phyloP scores from a whole-genome alignment of 2,797 vertebrate genomes.

The Acomys russatus region DNA sequence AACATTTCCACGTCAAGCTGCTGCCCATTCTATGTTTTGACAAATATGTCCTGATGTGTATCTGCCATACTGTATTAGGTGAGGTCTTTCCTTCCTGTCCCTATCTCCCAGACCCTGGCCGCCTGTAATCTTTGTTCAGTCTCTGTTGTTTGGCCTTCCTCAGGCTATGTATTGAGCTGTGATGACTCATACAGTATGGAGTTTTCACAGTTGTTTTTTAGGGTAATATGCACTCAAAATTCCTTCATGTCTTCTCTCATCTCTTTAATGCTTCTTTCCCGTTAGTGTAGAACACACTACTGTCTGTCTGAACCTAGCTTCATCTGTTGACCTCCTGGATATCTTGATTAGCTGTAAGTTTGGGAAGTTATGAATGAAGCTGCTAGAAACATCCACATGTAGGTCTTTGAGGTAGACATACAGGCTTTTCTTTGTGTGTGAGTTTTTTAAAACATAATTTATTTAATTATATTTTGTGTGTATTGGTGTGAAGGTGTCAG shows the following conservation, averaged over 20 bases:
- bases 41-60: neutral
- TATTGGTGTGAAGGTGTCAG: no score
- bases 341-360: neutral
- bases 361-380: neutral
- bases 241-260: neutral
- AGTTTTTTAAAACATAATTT: no score
- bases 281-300: neutral
- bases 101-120: neutral
- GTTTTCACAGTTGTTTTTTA: neutral
- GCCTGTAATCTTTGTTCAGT: neutral
- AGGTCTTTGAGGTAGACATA: neutral
- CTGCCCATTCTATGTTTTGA: neutral
- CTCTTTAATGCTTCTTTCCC: neutral
- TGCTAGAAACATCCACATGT: neutral
- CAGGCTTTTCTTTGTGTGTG: neutral
- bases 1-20: neutral
- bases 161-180: neutral
- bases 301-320: neutral
- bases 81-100: neutral
- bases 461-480: no score
- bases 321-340: neutral
- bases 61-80: neutral
- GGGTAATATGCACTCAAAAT: neutral
- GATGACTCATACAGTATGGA: neutral
- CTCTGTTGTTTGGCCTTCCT: neutral